phyloP scores from a whole-genome alignment of 2,113 vertebrate genomes.

The Vulpes vulpes region DNA sequence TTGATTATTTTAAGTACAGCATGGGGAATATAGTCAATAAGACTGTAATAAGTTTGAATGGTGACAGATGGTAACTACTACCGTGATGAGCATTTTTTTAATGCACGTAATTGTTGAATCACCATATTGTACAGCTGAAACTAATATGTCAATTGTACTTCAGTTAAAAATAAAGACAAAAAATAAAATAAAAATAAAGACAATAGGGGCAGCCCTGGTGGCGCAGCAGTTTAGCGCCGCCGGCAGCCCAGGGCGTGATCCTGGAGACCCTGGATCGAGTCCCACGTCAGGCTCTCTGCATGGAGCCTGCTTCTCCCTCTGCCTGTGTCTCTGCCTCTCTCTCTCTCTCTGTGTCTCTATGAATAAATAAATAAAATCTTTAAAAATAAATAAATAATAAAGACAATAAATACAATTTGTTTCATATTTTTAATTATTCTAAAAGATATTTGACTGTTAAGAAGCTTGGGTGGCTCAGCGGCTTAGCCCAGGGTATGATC shows the following conservation, averaged over 20 bases:
- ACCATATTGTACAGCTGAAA: neutral
- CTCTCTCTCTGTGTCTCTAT: too few species aligned
- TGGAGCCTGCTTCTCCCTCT: too few species aligned
- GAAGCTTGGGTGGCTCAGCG: too few species aligned
- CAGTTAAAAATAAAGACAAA: neutral
- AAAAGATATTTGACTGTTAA: neutral
- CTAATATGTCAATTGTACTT: neutral
- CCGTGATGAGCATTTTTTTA: neutral
- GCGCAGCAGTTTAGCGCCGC: too few species aligned
- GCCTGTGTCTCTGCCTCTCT: too few species aligned
- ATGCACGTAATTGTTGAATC: neutral
- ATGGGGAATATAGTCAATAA: neutral
- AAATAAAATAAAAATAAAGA: neutral
- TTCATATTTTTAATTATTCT: slow-evolving; percentile 4
- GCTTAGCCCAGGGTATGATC: too few species aligned
- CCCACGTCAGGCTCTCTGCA: too few species aligned
- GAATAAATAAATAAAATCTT: too few species aligned
- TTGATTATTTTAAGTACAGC: neutral
- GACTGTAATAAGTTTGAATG: neutral
- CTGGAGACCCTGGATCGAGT: too few species aligned
- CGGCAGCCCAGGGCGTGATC: too few species aligned
- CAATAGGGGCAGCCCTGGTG: too few species aligned
- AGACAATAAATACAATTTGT: neutral
- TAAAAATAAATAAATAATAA: neutral
- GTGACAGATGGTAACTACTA: neutral